These are phyloP conservation scores for Xiphias gladius DNA, from an alignment of 2,113 vertebrate species.

Conservation along the genomic window DNA sequence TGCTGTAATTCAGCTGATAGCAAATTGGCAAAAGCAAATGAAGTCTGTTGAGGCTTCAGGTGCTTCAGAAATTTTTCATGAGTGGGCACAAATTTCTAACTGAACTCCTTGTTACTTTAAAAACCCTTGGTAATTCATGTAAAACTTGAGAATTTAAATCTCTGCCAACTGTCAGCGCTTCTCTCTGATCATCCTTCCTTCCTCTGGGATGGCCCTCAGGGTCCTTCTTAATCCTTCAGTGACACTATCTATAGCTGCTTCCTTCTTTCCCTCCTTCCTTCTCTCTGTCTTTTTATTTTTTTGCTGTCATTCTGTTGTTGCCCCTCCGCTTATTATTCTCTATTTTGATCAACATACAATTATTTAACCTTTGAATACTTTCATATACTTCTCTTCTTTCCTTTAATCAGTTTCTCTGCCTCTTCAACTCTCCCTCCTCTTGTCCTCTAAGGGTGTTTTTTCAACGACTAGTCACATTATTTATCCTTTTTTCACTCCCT, in stretches of 20 bases:
- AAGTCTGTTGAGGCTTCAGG: conserved; percentile 32
- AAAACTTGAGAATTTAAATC: conserved; percentile 60
- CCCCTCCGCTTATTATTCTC: conserved; percentile 17
- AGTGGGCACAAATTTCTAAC: conserved; percentile 45
- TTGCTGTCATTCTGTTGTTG: conserved; percentile 22
- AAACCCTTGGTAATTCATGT: conserved; percentile 53
- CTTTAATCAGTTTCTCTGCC: conserved; percentile 16
- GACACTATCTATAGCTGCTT: conserved; percentile 41
- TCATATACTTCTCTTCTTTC: conserved; percentile 19
- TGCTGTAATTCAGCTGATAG: not conserved
- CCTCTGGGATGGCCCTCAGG: conserved; percentile 58
- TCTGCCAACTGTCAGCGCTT: conserved; percentile 62
- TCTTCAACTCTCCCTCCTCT: conserved; percentile 5
- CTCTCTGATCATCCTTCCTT: conserved; percentile 66
- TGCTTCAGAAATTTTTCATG: conserved; percentile 28
- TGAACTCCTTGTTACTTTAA: conserved; percentile 55
- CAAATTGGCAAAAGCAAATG: conserved; percentile 6
- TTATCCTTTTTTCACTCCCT: conserved; percentile 40
- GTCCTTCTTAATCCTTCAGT: conserved; percentile 60
- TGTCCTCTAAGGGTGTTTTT: conserved; percentile 35
- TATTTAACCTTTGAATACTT: conserved; percentile 45
- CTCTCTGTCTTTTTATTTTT: conserved; percentile 10
- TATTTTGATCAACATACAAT: conserved; percentile 37
- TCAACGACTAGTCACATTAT: conserved; percentile 55
- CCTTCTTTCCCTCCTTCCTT: conserved; percentile 19